Evolutionary conservation across 2,888 invertebrate genomes (phyloP), one percentile per base, ranked within the genome.

Genomic region (Philereme transversata): DNA sequence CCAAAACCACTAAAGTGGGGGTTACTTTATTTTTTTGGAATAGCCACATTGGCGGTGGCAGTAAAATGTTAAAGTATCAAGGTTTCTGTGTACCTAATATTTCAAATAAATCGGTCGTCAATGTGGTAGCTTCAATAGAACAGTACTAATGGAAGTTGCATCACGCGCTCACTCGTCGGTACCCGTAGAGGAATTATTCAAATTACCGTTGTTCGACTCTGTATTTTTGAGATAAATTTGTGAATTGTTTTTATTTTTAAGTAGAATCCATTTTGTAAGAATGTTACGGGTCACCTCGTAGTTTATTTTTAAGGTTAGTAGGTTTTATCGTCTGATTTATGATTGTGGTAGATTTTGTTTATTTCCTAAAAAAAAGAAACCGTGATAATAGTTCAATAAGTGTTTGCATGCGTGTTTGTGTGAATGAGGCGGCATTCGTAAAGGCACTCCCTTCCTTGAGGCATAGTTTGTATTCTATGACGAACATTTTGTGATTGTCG

Each of bases 341-440:
- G 71, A 83, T 81, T 84, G 79, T 87, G 81, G 82, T 88, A 82
- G 83, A 84, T 82, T 64, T 68, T 81, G 76, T 83, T 86, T 81
- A 81, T 86, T 88, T 85, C 86, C 83, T 83, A 82, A 88, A 84
- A 85, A n/a, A 69, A 66, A 78, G 73, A 84, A 90, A 90, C 90
- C 87, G 93, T 93, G 93, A 93, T 93, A 93, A 88, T 93, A 92
- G 93, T 86, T 89, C 79, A 82, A 82, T 90, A 92, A 88, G 90
- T 87, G 81, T 77, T 79, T 77, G 86, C 80, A 74, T 84, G 88
- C 76, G 69, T 81, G 85, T 81, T 62, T 80, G 87, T 75, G 83
- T 83, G 86, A 77, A 80, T 77, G 85, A 76, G 78, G 77, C 81
- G 89, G 88, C 88, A 78, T 87, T 86, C 89, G 88, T 86, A 53